Evolutionary conservation across 2,888 invertebrate genomes (phyloP).

Genomic region (Apoda limacodes): DNA sequence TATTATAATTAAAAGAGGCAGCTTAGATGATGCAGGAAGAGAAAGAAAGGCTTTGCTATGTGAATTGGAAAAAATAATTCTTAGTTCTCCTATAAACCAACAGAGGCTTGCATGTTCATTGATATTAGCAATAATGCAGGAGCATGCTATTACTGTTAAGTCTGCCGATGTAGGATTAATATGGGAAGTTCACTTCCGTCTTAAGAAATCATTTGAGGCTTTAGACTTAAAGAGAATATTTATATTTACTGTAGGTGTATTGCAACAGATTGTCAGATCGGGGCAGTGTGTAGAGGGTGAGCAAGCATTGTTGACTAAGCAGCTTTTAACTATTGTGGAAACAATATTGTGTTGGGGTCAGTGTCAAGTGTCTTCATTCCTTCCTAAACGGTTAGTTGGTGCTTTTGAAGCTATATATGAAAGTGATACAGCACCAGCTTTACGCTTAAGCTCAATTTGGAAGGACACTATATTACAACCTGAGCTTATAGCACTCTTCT

Average conservation of each 20-base stretch:
- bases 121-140: conserved; percentile 86
- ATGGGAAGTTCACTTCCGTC: conserved; percentile 88
- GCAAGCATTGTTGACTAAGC: conserved; percentile 70
- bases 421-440: conserved; percentile 72
- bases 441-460: conserved; percentile 78
- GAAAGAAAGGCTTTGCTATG: conserved; percentile 76
- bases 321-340: conserved; percentile 82
- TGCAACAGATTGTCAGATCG: conserved; percentile 53
- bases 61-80: conserved; percentile 82
- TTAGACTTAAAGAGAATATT: conserved; percentile 85
- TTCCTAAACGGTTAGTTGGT: conserved; percentile 77
- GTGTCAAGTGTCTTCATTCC: conserved; percentile 76
- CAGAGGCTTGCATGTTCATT: conserved; percentile 88
- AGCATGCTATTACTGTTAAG: conserved; percentile 87
- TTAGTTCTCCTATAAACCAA: conserved; percentile 81
- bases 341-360: conserved; percentile 86
- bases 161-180: conserved; percentile 89
- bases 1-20: conserved; percentile 87
- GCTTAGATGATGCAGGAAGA: conserved; percentile 78
- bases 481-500: conserved; percentile 80
- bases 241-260: conserved; percentile 54
- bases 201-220: conserved; percentile 87
- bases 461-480: conserved; percentile 81
- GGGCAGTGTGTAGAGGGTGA: conserved; percentile 62
- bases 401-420: conserved; percentile 78